Percentiles rank a stretch among this genome's conserved stretches.
phyloP scores from a whole-genome alignment of 2,113 vertebrate genomes.

The Atrichornis clamosus region DNA sequence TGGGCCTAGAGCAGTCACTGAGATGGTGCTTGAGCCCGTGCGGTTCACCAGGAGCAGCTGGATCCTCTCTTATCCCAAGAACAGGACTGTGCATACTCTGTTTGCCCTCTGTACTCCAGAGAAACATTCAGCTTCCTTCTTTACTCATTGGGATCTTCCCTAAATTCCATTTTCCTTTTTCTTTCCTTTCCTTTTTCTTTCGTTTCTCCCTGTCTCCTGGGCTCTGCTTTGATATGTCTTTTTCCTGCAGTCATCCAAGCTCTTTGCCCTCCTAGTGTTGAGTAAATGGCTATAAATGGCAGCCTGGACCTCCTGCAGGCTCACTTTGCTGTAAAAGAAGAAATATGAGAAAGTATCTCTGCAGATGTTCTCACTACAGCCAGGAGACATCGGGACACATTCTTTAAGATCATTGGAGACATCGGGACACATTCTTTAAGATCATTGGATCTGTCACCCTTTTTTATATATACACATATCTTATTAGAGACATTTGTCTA shows the following conservation, averaged over 20 bases:
- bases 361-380: background rate
- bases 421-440: background rate
- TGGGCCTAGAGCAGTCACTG: background rate
- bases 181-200: background rate
- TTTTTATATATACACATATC: background rate
- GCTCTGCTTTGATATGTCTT: background rate
- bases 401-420: background rate
- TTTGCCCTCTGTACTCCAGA: background rate
- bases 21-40: background rate
- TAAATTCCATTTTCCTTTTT: background rate
- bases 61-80: accelerated
- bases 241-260: background rate
- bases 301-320: accelerated
- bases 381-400: background rate
- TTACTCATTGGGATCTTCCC: background rate
- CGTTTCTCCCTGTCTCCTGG: background rate
- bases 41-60: accelerated
- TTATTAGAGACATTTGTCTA: background rate
- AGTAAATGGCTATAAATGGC: background rate
- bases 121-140: background rate
- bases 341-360: background rate
- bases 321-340: background rate
- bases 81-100: accelerated
- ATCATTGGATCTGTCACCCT: background rate
- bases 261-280: background rate